Base-by-base conservation (phyloP, 2,888 invertebrate species). In the Spialia ferax region DNA sequence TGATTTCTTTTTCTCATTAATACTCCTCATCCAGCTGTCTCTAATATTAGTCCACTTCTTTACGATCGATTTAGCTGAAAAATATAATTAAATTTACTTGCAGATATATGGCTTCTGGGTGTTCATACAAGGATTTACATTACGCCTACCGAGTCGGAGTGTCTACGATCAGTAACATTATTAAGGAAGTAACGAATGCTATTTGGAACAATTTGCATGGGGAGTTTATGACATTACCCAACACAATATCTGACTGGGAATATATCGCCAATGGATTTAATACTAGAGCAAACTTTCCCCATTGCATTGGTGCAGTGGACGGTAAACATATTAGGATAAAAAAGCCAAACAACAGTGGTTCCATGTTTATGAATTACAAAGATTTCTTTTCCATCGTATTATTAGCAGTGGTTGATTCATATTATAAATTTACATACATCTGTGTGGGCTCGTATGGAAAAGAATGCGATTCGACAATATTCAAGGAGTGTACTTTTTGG, bases 261-360 rank as follows among this genome's bases (percentile, higher is more conserved):
- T 38, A 73, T 60, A 71, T 73, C 56, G 71, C 73, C 50, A 69
- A 69, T 61, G 72, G 71, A 67, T 78, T 74, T 74, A 50, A 72
- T 63, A 74, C 63, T 63, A 73, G 67, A 69, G 72, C 69, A 29
- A 71, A 73, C 50, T 75, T 77, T 68, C 74, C 75, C 68, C 71
- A 54, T 52, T 73, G 77, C 59, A 56, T 77, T 11, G 77, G 75
- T 62, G 77, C 78, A 32, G 60, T 77, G 15, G 75, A 78, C 64
- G 77, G 77, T 10, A 79, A 77, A 71, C 75, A 79, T 68, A 75
- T 78, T 23, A 64, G 76, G 10, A 35, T 77, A 32, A 73, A 71
- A 48, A 73, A 74, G 61, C 75, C 73, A 63, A 32, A 60, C 48
- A 55, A 75, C 55, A 72, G 74, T 72, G 75, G 75, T 48, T 77